Evolutionary conservation across 1,140 invertebrate genomes (phyloP).

Genomic region (Heliconius eleuchia): DNA sequence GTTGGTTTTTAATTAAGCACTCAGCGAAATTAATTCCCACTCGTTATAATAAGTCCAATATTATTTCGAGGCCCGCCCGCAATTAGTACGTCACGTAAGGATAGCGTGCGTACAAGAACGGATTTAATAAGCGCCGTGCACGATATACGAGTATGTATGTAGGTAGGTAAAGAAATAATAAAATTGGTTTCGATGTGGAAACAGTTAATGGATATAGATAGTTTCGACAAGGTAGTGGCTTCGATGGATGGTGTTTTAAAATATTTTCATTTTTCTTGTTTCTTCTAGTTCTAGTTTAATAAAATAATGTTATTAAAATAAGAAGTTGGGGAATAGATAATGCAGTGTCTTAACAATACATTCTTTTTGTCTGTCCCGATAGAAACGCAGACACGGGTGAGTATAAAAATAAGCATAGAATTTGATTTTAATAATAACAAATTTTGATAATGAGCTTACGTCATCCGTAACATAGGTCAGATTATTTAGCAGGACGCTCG

Average conservation of each 20-base stretch:
- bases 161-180: slow-evolving; percentile 25
- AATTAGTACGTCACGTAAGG: slow-evolving; percentile 61
- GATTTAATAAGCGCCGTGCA: slow-evolving; percentile 46
- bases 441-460: slow-evolving; percentile 20
- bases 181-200: slow-evolving; percentile 7
- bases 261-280: too few relatives aligned
- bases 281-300: too few relatives aligned
- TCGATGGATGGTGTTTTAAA: too few relatives aligned
- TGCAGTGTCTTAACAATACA: neutral
- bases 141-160: slow-evolving; percentile 16
- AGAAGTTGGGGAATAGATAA: too few relatives aligned
- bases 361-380: neutral
- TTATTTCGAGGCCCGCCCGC: slow-evolving; percentile 51
- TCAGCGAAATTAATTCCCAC: slow-evolving; percentile 34
- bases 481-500: slow-evolving; percentile 20
- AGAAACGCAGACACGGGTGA: neutral
- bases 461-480: neutral
- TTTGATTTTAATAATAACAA: slow-evolving; percentile 34
- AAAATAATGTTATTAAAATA: too few relatives aligned
- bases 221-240: too few relatives aligned
- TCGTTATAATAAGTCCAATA: slow-evolving; percentile 45
- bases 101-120: slow-evolving; percentile 58
- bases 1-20: slow-evolving; percentile 35
- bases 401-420: neutral
- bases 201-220: neutral